Percentiles rank a stretch among this genome's conserved stretches.
Conservation (phyloP, 1,140 invertebrate species). For the Frieseomelitta varia region DNA sequence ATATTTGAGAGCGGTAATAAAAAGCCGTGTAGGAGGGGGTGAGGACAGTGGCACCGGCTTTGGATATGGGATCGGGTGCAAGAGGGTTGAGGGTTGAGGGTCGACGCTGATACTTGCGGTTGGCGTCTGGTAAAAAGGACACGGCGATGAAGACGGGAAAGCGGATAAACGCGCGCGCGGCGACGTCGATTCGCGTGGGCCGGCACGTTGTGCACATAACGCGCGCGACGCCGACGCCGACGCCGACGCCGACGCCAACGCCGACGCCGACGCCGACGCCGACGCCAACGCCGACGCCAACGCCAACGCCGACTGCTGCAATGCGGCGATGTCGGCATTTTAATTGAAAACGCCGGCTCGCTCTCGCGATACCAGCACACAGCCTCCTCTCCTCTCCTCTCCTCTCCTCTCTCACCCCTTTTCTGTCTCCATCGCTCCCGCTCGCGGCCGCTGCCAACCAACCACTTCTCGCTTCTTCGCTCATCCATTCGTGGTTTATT, state of each 20-base stretch:
- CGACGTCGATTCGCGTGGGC: slow-evolving; percentile 17
- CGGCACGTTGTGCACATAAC: slow-evolving; percentile 45
- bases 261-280: slow-evolving; percentile 41
- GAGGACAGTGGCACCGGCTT: neutral
- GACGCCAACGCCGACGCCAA: slow-evolving; percentile 49
- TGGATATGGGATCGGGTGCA: neutral
- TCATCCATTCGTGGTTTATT: slow-evolving; percentile 58
- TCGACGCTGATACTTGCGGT: neutral
- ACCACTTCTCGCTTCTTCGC: slow-evolving; percentile 51
- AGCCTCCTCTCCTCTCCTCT: neutral
- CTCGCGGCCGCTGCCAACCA: neutral
- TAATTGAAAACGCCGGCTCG: slow-evolving; percentile 70
- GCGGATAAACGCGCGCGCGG: slow-evolving; percentile 34
- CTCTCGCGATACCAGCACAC: slow-evolving; percentile 43
- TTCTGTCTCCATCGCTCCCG: neutral
- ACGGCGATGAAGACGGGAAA: slow-evolving; percentile 29
- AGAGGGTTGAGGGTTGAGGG: too few species aligned
- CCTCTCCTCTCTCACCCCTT: neutral
- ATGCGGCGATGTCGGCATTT: slow-evolving; percentile 69
- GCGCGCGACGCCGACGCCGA: slow-evolving; percentile 39
- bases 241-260: slow-evolving; percentile 45
- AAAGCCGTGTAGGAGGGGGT: neutral
- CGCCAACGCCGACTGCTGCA: slow-evolving; percentile 59
- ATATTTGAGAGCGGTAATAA: slow-evolving; percentile 40
- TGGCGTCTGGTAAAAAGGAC: slow-evolving; percentile 30